phyloP scores from a whole-genome alignment of 2,113 vertebrate species.

The Sinosuthora webbiana region DNA sequence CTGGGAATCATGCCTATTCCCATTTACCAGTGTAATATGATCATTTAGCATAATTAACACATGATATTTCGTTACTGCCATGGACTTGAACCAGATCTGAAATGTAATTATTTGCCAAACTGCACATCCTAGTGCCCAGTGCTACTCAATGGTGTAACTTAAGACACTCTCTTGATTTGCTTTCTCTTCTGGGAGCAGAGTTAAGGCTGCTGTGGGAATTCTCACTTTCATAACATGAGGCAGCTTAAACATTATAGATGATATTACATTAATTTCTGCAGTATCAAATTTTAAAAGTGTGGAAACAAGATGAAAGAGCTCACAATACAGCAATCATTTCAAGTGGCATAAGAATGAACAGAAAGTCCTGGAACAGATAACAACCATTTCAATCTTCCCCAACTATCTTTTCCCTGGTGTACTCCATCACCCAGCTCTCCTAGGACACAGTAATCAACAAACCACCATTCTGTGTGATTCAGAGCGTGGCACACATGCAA shows the following conservation, averaged over 20 bases:
- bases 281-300: slow-evolving; percentile 20
- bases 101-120: slow-evolving; percentile 26
- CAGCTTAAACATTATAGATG: not conserved
- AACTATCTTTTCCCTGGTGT: not conserved
- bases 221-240: slow-evolving; percentile 10
- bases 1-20: not conserved
- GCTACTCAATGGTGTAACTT: not conserved
- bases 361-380: not conserved
- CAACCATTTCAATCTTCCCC: not conserved
- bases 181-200: not conserved
- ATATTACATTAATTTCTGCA: slow-evolving; percentile 4
- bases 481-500: not conserved
- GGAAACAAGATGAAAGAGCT: slow-evolving; percentile 10
- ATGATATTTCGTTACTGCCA: not conserved
- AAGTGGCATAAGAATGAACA: not conserved
- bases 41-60: slow-evolving; percentile 10
- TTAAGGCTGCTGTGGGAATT: slow-evolving; percentile 34
- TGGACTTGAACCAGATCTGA: not conserved
- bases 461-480: not conserved
- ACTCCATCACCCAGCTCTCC: not conserved
- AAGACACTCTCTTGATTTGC: not conserved
- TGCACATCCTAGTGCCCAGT: not conserved
- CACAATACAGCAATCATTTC: not conserved
- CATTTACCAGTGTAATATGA: not conserved
- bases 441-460: not conserved